Percentiles rank a stretch among this genome's conserved stretches.
Evolutionary conservation across 1,140 invertebrate genomes (phyloP).

Genomic region (Vanessa tameamea): DNA sequence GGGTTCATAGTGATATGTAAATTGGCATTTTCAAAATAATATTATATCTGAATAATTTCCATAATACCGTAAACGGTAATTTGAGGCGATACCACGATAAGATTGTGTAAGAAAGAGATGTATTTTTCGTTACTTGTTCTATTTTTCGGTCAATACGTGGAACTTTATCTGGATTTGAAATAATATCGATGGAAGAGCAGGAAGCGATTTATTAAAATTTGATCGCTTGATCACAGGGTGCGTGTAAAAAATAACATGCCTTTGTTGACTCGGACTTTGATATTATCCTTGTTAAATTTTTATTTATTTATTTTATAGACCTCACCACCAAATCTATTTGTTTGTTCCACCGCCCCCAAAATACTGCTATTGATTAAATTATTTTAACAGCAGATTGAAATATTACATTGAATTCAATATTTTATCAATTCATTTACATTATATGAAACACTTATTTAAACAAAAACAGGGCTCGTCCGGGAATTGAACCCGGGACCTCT

Average conservation of each 20-base stretch:
- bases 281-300: conserved; percentile 38
- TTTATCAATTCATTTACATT: background rate
- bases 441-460: background rate
- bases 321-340: no score
- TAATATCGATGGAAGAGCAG: conserved; percentile 62
- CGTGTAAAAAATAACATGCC: conserved; percentile 56
- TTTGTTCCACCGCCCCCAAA: background rate
- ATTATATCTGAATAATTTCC: conserved; percentile 36
- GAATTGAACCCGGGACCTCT: conserved; percentile 90
- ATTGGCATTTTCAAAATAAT: conserved; percentile 39
- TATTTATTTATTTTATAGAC: conserved; percentile 23
- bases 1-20: conserved; percentile 35
- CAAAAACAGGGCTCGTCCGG: conserved; percentile 23
- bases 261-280: conserved; percentile 52
- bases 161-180: conserved; percentile 50
- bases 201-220: conserved; percentile 73
- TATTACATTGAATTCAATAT: background rate
- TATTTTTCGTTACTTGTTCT: conserved; percentile 33
- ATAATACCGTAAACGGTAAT: conserved; percentile 40
- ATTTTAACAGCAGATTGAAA: background rate
- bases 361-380: background rate
- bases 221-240: conserved; percentile 61
- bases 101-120: conserved; percentile 38
- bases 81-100: conserved; percentile 41
- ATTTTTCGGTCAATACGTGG: conserved; percentile 37